Evolutionary conservation across 2,797 vertebrate genomes (phyloP), one percentile per base, ranked within the genome.

Genomic region (Setipinna tenuifilis): DNA sequence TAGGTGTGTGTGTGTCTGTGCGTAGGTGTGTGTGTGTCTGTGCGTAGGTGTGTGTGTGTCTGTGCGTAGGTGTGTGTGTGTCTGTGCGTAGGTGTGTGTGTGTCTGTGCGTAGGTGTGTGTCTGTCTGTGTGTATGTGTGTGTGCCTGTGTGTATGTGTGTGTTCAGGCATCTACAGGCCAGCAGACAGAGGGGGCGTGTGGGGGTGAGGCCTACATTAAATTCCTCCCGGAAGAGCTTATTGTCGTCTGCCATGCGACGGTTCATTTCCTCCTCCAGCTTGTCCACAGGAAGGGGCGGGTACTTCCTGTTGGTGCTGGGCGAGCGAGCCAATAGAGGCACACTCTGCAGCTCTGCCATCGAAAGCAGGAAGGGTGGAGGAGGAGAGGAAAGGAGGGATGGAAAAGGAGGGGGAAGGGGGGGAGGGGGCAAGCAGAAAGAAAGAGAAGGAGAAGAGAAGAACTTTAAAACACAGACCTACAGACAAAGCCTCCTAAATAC

Each of bases 251-350:
- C 98, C 98, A 98, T 99, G 89, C 98, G 96, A 21, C 98, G 97
- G 89, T 99, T 99, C 94, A 99, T 98, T 95, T 99, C 98, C 94
- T 99, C 98, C 92, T 99, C 98, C 68, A 99, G 95, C 92, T 98
- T 99, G 91, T 99, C 98, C 0, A 99, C 96, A 9, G 96, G 96
- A 94, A 99, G 95, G 0, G 98, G 98, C 0, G 98, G 98, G 91
- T 99, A 99, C 92, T 99, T 99, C 91, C 98, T 96, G 94, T 99
- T 99, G 94, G 98, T 99, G 95, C 98, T 99, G 91, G 98, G 98
- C 0, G 98, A 98, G 25, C 98, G 97, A 88, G 98, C 98, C 91
- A 99, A 96, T 93, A 99, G 95, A 0, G 98, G 98, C 92, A 99
- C 97, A 25, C 96, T 98, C 94, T 99, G 98, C 21, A 98, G 96